Base-by-base conservation (phyloP, 2,888 invertebrate species). In the Cryptocheilus praepositus region DNA sequence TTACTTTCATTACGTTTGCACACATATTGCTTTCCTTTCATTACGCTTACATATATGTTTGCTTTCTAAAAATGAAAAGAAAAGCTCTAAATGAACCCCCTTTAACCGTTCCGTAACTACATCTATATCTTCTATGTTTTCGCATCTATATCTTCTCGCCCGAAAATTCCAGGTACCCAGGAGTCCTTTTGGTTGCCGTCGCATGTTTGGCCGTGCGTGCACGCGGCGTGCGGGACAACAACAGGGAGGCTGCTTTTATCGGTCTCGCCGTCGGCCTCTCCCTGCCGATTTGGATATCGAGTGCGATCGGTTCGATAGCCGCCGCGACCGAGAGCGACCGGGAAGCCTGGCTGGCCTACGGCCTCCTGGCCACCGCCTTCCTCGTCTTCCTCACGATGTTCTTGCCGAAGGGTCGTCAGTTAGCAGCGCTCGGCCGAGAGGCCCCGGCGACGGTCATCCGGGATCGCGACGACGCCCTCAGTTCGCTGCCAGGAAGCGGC, bases 321-420 rank as follows among this genome's bases (percentile, higher is more conserved):
- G 85, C 87, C 0, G 70, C 73, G 13, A 92, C 93, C 67, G 95
- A 96, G 84, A 91, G 93, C 74, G 95, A 95, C 85, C 93, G 94
- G 79, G 96, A 96, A 89, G 96, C 96, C 15, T 96, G 96, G 89
- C 92, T 97, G 62, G 97, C 97, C 21, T 96, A 96, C 82, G 98
- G 98, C 0, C 91, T 98, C 77, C 93, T 97, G 55, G 93, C 95
- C 63, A 96, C 95, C 16, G 94, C 96, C 73, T 92, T 94, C 13
- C 93, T 96, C 54, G 94, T 97, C 61, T 96, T 98, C 89, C 92
- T 96, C 80, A 93, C 97, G 65, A 97, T 98, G 97, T 98, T 98
- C 89, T 94, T 97, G 90, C 95, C 97, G 43, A 97, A 95, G 90
- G 97, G 97, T 36, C 91, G 97, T 49, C 96, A 98, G 83, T 90